These are phyloP conservation scores for Sminthopsis crassicaudata DNA, from an alignment of 2,113 vertebrate genomes.

Conservation along the genomic window DNA sequence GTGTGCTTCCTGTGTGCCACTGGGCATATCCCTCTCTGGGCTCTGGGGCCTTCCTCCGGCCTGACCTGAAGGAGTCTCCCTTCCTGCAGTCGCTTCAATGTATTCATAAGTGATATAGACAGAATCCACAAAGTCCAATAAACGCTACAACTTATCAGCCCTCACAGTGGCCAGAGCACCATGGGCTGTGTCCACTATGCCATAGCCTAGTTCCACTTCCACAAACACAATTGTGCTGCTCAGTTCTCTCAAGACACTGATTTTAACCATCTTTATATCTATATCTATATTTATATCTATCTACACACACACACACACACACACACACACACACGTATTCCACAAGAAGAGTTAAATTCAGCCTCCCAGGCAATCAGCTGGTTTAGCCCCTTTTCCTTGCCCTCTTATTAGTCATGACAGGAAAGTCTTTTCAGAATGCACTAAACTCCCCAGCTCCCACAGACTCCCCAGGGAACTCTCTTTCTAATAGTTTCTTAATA, in stretches of 20 bases:
- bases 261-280: background rate
- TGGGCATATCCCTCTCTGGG: background rate
- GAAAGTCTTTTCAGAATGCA: background rate
- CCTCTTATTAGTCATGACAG: background rate
- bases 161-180: background rate
- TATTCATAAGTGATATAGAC: background rate
- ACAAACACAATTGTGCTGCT: background rate
- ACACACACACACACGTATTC: too few species aligned
- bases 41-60: too few species aligned
- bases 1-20: background rate
- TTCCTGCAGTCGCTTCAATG: background rate
- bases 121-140: background rate
- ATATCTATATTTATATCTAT: too few species aligned
- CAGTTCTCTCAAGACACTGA: background rate
- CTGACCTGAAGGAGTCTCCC: background rate
- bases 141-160: background rate
- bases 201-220: background rate
- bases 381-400: background rate
- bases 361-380: too few species aligned
- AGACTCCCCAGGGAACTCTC: background rate
- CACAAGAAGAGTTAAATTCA: background rate
- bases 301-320: too few species aligned
- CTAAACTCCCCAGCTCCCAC: background rate
- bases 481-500: background rate
- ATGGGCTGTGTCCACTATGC: fast-evolving